These are phyloP conservation scores for Phyllotreta striolata DNA, from an alignment of 2,888 invertebrate genomes.

Conservation along the genomic window DNA sequence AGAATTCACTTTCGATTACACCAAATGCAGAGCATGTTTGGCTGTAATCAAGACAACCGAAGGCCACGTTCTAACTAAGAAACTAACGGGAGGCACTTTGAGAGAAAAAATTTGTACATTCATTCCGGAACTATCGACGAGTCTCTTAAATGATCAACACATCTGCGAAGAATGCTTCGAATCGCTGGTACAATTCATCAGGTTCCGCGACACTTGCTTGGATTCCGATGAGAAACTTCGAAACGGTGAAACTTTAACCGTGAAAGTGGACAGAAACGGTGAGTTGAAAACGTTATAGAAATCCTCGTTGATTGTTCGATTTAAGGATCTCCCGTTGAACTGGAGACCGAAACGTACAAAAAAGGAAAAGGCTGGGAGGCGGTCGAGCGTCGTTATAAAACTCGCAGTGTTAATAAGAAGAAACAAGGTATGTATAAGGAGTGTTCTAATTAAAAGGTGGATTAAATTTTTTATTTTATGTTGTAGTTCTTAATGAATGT, in stretches of 20 bases:
- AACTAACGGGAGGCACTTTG: slow-evolving; percentile 23
- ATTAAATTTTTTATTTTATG: too few species aligned
- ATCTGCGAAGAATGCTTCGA: slow-evolving; percentile 29
- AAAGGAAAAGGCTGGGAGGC: slow-evolving; percentile 1
- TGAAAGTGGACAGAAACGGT: slow-evolving; percentile 5
- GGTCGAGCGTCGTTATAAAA: too few species aligned
- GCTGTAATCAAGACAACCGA: slow-evolving; percentile 1
- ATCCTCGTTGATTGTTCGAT: neutral
- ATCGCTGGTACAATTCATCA: slow-evolving; percentile 19
- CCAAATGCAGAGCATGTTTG: slow-evolving; percentile 36
- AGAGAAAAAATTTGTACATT: slow-evolving; percentile 28
- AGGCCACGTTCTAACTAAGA: slow-evolving; percentile 19
- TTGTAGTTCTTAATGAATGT: too few species aligned
- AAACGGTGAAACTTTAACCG: slow-evolving; percentile 18
- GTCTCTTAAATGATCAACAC: slow-evolving; percentile 21
- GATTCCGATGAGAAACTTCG: slow-evolving; percentile 24
- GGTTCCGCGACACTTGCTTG: slow-evolving; percentile 26
- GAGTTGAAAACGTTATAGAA: neutral
- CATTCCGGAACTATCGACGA: slow-evolving; percentile 28
- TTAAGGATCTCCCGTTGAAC: slow-evolving; percentile 8
- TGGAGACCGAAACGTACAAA: neutral
- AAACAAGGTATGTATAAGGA: too few species aligned
- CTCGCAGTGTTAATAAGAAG: too few species aligned
- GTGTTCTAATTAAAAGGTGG: too few species aligned
- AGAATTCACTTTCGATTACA: neutral